Base-by-base conservation (phyloP, 1,140 invertebrate species). In the Sipha flava region DNA sequence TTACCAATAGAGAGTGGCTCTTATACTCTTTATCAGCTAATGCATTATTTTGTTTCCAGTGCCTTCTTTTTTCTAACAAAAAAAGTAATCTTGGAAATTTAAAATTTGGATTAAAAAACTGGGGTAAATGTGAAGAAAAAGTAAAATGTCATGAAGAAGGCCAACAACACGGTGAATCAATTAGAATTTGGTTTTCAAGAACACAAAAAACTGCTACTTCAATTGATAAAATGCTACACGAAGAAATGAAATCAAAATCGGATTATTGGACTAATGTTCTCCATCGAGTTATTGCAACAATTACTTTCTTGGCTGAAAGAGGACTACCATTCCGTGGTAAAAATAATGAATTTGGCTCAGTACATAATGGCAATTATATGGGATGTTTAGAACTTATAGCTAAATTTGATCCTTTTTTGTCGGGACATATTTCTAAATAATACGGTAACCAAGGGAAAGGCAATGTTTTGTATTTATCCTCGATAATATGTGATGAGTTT, bases 401-500 rank as follows among this genome's bases (percentile, higher is more conserved):
- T n/a, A n/a, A n/a, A n/a, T n/a, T n/a, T n/a, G n/a, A n/a, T n/a
- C n/a, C 2, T 7, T 4, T 6, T 72, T 4, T n/a, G 3, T 23
- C 40, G 12, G 83, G 85, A 81, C 68, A 85, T 37, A 80, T 85
- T 59, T 81, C 83, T 7, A 80, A 84, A 81, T 85, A 84, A 75
- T 84, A 82, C 82, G 83, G 83, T 45, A 85, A 85, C 83, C 68
- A 68, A 70, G 85, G 84, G 83, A 80, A 40, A 73, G 66, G 68
- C 16, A 81, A 80, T 80, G 82, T 82, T 14, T 80, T 59, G 73
- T 85, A 85, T 81, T 81, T 86, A 4, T 86, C 84, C 14, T 80
- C 80, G 31, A 84, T 79, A 18, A 84, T 84, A 70, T 86, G 82
- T 79, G 82, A 84, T 66, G 83, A 86, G 75, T 81, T 86, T 31